These are phyloP conservation scores for Gallinago media DNA, from an alignment of 2,113 vertebrate species.

Conservation along the genomic window DNA sequence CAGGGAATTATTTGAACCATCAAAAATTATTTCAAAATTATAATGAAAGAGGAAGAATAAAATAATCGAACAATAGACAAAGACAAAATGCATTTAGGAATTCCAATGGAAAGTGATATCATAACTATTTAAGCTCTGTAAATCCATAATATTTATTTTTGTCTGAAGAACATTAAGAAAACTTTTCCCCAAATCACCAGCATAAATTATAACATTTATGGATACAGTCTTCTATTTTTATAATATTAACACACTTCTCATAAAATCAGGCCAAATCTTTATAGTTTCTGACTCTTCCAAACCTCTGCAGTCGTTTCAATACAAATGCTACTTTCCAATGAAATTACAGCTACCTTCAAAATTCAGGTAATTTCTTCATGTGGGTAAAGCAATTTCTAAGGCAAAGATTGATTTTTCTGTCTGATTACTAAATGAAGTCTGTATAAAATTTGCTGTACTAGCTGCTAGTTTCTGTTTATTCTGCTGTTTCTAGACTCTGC, in stretches of 20 bases:
- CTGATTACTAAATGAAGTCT: conserved; percentile 8
- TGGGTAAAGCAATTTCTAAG: background rate
- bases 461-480: conserved; percentile 71
- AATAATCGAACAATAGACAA: background rate
- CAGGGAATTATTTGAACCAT: background rate
- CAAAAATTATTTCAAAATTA: background rate
- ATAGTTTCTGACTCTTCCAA: background rate
- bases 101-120: background rate
- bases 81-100: background rate
- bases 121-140: background rate
- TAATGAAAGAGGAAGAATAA: background rate
- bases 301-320: background rate
- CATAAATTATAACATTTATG: background rate
- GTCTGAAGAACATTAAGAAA: background rate
- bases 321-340: background rate
- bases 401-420: background rate
- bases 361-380: background rate
- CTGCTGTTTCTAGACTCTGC: conserved; percentile 83
- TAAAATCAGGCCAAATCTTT: background rate
- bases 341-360: background rate
- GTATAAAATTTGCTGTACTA: conserved; percentile 38
- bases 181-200: background rate
- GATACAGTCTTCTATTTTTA: background rate
- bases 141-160: background rate
- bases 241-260: background rate